A percentile compares a stretch with the other conserved stretches of the same genome.
Evolutionary conservation across 2,888 invertebrate species (phyloP).

Genomic region (Epirrhoe tristata): DNA sequence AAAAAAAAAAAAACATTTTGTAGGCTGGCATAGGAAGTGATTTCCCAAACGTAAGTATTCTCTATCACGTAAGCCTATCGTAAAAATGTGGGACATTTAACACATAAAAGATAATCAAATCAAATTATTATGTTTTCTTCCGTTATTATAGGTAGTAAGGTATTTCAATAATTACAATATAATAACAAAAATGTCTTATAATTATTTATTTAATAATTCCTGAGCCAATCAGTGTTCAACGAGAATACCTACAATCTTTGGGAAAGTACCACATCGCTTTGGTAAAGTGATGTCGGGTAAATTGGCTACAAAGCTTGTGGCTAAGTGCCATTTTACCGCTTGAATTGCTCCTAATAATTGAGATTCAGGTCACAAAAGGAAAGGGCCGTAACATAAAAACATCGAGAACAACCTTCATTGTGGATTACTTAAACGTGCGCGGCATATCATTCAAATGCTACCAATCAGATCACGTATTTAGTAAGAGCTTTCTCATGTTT

Average conservation of each 20-base stretch:
- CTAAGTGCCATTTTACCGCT: constrained; percentile 28
- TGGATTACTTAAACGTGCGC: constrained; percentile 58
- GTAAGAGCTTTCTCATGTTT: constrained; percentile 63
- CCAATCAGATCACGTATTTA: constrained; percentile 60
- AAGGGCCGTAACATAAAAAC: constrained; percentile 56
- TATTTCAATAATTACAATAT: neutral
- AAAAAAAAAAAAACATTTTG: neutral
- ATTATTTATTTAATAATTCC: neutral
- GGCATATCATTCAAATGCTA: constrained; percentile 62
- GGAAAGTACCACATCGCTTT: constrained; percentile 23
- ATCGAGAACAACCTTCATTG: constrained; percentile 59
- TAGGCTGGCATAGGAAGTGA: constrained; percentile 30
- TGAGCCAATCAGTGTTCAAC: neutral
- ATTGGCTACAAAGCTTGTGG: constrained; percentile 27
- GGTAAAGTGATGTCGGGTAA: constrained; percentile 12
- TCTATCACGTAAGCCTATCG: constrained; percentile 43
- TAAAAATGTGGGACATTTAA: constrained; percentile 40
- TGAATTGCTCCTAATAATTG: constrained; percentile 41
- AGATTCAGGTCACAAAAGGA: constrained; percentile 62
- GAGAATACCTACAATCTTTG: neutral
- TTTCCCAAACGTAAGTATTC: constrained; percentile 29
- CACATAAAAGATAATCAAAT: constrained; percentile 36
- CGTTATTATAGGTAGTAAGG: constrained; percentile 33
- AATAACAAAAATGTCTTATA: neutral
- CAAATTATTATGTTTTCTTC: constrained; percentile 23